Conservation (phyloP, 1,140 invertebrate genomes). For the Drosophila leontia region DNA sequence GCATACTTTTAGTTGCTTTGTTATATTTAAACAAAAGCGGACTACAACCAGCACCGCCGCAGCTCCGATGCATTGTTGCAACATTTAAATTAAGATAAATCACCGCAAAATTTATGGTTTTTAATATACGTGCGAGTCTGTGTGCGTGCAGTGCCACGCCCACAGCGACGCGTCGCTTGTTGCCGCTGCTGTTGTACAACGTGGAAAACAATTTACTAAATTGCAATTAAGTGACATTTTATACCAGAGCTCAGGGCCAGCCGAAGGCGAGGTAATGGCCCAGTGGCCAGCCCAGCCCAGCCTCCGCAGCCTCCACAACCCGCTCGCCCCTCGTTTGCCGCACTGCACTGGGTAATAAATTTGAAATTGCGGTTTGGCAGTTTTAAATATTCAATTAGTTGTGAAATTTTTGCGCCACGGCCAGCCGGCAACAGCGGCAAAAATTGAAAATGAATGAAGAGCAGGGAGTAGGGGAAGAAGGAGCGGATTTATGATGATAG, state of each 20-base stretch:
- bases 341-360: conserved; percentile 77
- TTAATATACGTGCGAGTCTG: conserved; percentile 67
- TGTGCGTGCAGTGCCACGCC: conserved; percentile 27
- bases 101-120: conserved; percentile 85
- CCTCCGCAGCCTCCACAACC: not conserved
- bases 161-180: conserved; percentile 53
- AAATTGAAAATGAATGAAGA: conserved; percentile 49
- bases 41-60: conserved; percentile 44
- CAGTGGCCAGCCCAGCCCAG: conserved; percentile 31
- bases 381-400: conserved; percentile 84
- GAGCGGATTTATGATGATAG: conserved; percentile 49
- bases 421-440: conserved; percentile 37
- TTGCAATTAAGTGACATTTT: conserved; percentile 85
- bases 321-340: conserved; percentile 2
- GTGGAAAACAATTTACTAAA: conserved; percentile 85
- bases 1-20: conserved; percentile 82
- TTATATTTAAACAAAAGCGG: conserved; percentile 80
- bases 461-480: not conserved
- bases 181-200: conserved; percentile 80
- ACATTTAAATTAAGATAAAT: conserved; percentile 85
- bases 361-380: conserved; percentile 84
- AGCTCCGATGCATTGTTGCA: conserved; percentile 76
- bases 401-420: conserved; percentile 71
- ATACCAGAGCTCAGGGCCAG: conserved; percentile 51
- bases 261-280: conserved; percentile 45